Base-by-base conservation (phyloP, 2,888 invertebrate species). In the Leucophora obtusa region DNA sequence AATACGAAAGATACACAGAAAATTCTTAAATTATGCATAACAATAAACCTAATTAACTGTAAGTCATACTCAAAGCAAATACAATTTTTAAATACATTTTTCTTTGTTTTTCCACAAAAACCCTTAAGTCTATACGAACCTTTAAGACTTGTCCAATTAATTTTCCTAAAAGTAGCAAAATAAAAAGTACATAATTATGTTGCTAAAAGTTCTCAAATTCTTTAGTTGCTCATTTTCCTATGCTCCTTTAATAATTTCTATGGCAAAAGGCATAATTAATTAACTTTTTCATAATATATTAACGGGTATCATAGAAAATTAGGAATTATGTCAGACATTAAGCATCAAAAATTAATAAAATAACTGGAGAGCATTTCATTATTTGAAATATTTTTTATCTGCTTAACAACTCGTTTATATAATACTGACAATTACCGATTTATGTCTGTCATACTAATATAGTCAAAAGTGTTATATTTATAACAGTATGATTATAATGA, bases 401-500 rank as follows among this genome's bases (percentile, higher is more conserved):
- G 43, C 2, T 11, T 11, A 62, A 18, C 47, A 56, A 56, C 54
- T 60, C 15, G 35, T 70, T 70, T 58, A 59, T 70, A 18, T 73
- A 69, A 63, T 73, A 58, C 59, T 43, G 69, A 43, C 73, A 69
- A 69, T 79, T 79, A 79, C 73, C 69, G 73, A 79, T 79, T 79
- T 69, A 79, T 79, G 69, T 63, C 21, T 63, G 72, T 53, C 68
- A 53, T 56, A 71, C 65, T 54, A 54, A 43, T 43, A 53, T 60
- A 68, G 24, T 9, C 11, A 17, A 66, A 9, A 21, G 21, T 38
- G 11, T 35, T 35, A 38, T 50, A 43, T 33, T 28, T 28, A 28
- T 9, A n/a, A 18, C 15, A 47, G 28, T n/a, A 17, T 7, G 24
- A 33, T 17, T 24, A 53, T 60, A 17, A 58, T 50, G 18, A 50